Percentiles rank a stretch among this genome's conserved stretches.
These are phyloP conservation scores for Arrhamphus sclerolepis DNA, from an alignment of 2,797 vertebrate species.

Conservation along the genomic window DNA sequence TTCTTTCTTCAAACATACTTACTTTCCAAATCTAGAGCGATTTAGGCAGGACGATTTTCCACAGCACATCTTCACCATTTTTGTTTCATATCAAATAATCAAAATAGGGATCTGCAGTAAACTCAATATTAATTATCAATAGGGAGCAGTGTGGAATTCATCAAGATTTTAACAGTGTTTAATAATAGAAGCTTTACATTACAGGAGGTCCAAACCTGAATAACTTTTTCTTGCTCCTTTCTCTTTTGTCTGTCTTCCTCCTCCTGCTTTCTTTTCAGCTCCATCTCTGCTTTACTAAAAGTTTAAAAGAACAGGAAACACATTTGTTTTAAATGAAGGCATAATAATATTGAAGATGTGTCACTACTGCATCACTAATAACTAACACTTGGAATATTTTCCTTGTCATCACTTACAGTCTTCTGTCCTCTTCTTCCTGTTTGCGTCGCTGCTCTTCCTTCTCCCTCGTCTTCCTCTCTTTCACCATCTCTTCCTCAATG, in stretches of 20 bases:
- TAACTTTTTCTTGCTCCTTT: conserved; percentile 89
- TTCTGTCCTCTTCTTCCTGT: conserved; percentile 92
- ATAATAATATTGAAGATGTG: not conserved
- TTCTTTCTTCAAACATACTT: no score
- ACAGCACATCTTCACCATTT: no score
- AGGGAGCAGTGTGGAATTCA: not conserved
- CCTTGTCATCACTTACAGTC: conserved; percentile 81
- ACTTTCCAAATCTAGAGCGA: no score
- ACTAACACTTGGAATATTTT: not conserved
- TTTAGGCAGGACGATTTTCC: no score
- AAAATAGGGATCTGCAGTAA: no score
- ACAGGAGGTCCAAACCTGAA: conserved; percentile 81
- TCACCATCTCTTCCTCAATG: conserved; percentile 96
- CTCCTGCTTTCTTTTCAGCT: conserved; percentile 93
- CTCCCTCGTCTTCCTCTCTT: conserved; percentile 87
- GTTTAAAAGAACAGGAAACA: conserved; percentile 5
- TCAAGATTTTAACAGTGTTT: not conserved
- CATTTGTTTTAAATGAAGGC: not conserved
- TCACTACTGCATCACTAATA: not conserved
- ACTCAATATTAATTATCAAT: no score
- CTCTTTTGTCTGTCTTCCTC: conserved; percentile 95
- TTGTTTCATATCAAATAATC: no score
- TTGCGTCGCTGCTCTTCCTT: conserved; percentile 88
- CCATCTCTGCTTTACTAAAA: conserved; percentile 94
- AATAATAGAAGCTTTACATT: not conserved